These are phyloP conservation scores for Pantala flavescens DNA, from an alignment of 1,140 invertebrate species.

Conservation along the genomic window DNA sequence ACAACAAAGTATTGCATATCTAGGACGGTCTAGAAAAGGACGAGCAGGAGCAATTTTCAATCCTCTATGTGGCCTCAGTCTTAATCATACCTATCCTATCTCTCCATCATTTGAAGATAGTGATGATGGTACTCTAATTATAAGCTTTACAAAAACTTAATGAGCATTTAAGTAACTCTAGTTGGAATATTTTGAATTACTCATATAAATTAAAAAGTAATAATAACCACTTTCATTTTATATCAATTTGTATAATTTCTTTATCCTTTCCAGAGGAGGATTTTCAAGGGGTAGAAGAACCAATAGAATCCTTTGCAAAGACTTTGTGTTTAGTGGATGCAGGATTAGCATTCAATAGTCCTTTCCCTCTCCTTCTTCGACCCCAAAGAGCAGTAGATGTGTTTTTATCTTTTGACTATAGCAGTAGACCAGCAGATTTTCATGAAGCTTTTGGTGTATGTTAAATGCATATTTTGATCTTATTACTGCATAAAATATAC, in stretches of 20 bases:
- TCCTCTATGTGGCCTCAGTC: constrained; percentile 37
- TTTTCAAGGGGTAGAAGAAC: constrained; percentile 35
- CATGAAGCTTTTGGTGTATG: constrained; percentile 36
- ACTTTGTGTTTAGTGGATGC: constrained; percentile 40
- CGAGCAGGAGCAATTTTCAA: constrained; percentile 40
- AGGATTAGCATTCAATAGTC: constrained; percentile 41
- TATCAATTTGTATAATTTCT: background rate
- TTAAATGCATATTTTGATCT: background rate
- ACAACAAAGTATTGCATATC: constrained; percentile 23
- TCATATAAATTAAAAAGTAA: no score
- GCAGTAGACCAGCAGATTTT: constrained; percentile 34
- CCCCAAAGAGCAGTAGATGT: constrained; percentile 38
- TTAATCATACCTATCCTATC: constrained; percentile 34
- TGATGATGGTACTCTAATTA: no score
- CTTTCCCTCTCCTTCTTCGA: constrained; percentile 37
- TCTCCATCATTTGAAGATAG: constrained; percentile 27
- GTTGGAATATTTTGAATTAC: no score
- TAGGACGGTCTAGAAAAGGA: constrained; percentile 31
- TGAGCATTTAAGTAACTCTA: no score
- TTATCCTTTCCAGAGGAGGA: constrained; percentile 27
- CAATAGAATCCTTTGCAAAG: constrained; percentile 35
- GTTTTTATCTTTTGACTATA: constrained; percentile 41
- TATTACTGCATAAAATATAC: background rate
- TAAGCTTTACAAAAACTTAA: no score
- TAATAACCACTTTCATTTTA: no score